Evolutionary conservation across 2,797 vertebrate species (phyloP).

Genomic region (Varecia variegata): DNA sequence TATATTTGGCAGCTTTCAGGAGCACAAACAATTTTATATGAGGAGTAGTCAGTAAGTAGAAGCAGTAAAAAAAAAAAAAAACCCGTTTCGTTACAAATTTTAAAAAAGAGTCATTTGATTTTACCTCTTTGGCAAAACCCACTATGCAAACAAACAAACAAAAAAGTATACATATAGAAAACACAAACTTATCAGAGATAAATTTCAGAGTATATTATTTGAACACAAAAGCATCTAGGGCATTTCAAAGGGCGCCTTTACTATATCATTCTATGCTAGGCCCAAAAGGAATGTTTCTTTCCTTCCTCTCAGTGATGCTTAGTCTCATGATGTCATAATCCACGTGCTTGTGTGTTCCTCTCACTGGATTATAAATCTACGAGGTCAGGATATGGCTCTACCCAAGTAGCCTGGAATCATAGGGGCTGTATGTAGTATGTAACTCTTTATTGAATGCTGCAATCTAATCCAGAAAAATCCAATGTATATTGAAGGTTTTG

Average conservation of each 20-base stretch:
- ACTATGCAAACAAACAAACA: not conserved
- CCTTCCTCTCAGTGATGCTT: not conserved
- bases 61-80: not conserved
- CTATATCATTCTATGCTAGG: not conserved
- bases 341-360: not conserved
- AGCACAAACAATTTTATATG: not conserved
- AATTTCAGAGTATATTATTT: not conserved
- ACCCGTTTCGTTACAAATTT: not conserved
- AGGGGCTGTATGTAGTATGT: not conserved
- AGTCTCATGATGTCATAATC: not conserved
- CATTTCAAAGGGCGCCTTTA: not conserved
- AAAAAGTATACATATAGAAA: not conserved
- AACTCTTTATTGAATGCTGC: not conserved
- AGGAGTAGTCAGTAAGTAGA: not conserved
- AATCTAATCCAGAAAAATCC: conserved; percentile 8
- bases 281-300: not conserved
- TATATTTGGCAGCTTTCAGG: not conserved
- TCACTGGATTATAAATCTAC: not conserved
- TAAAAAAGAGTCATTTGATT: not conserved
- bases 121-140: conserved; percentile 26
- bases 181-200: not conserved
- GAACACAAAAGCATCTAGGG: not conserved
- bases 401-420: not conserved
- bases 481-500: not conserved
- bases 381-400: not conserved